Evolutionary conservation across 1,140 invertebrate species (phyloP).

Genomic region (Hestina assimilis): DNA sequence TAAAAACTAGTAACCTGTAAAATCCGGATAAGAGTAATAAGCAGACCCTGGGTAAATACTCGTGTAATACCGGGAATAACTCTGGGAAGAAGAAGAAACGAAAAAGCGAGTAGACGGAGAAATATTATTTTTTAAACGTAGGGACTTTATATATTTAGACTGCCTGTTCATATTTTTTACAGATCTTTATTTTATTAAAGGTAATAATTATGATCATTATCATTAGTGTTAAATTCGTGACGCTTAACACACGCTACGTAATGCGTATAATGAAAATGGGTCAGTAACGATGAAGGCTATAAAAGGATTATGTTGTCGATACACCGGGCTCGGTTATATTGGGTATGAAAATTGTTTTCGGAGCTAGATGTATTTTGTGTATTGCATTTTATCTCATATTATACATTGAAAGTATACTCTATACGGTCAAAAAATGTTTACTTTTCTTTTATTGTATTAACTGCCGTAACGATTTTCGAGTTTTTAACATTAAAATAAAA

Average conservation of each 20-base stretch:
- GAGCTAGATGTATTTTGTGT: background rate
- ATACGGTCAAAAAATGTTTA: background rate
- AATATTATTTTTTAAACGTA: no score
- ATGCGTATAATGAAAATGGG: constrained; percentile 7
- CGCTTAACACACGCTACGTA: constrained; percentile 11
- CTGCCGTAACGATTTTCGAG: no score
- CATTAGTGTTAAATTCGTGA: constrained; percentile 3
- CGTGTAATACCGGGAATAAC: no score
- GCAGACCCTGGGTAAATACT: no score
- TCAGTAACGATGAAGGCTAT: constrained; percentile 10
- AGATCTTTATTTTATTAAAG: constrained; percentile 5
- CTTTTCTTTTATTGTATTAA: no score
- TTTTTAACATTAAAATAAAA: no score
- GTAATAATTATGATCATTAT: constrained; percentile 6
- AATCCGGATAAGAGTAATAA: no score
- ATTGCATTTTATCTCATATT: background rate
- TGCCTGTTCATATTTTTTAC: no score
- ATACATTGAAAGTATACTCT: background rate
- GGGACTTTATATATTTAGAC: no score
- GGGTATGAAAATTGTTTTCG: constrained; percentile 1
- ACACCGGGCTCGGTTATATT: background rate
- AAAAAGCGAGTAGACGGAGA: no score
- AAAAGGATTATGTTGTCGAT: constrained; percentile 7
- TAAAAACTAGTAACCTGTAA: no score
- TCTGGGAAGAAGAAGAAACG: no score